Evolutionary conservation across 2,113 vertebrate species (phyloP).

Genomic region (Dascyllus trimaculatus): DNA sequence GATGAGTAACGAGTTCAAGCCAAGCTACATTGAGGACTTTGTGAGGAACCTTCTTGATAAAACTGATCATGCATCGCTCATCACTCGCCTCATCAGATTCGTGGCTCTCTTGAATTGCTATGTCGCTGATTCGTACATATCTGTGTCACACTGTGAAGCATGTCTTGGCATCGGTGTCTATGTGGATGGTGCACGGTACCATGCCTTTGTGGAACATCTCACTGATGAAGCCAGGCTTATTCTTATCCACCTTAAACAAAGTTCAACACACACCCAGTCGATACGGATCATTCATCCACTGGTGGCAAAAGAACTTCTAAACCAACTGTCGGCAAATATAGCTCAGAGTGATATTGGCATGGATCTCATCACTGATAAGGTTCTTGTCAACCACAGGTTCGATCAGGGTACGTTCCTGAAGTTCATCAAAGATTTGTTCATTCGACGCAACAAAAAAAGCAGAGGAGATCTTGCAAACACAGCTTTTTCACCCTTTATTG

Average conservation of each 20-base stretch:
- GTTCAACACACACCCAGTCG: slow-evolving; percentile 61
- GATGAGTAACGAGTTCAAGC: slow-evolving; percentile 77
- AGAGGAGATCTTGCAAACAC: slow-evolving; percentile 80
- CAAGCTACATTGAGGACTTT: slow-evolving; percentile 61
- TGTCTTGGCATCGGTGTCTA: slow-evolving; percentile 68
- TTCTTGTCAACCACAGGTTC: slow-evolving; percentile 81
- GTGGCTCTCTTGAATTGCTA: slow-evolving; percentile 83
- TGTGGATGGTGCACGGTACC: slow-evolving; percentile 21
- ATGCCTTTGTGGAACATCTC: slow-evolving; percentile 73
- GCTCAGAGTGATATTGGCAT: slow-evolving; percentile 78
- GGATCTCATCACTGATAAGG: slow-evolving; percentile 73
- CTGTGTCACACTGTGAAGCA: slow-evolving; percentile 84
- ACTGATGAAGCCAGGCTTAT: slow-evolving; percentile 79
- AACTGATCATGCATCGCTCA: slow-evolving; percentile 58
- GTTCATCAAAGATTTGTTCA: slow-evolving; percentile 81
- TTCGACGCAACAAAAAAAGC: slow-evolving; percentile 79
- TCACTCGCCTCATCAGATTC: slow-evolving; percentile 73
- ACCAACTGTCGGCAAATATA: slow-evolving; percentile 69
- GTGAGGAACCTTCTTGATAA: slow-evolving; percentile 75
- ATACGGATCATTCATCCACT: slow-evolving; percentile 81
- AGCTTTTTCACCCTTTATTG: slow-evolving; percentile 81
- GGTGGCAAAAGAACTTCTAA: slow-evolving; percentile 83
- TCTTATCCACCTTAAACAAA: slow-evolving; percentile 79
- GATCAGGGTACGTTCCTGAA: slow-evolving; percentile 68
- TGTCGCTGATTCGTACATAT: slow-evolving; percentile 73